Evolutionary conservation across 2,888 invertebrate genomes (phyloP).

Genomic region (Danaus chrysippus): DNA sequence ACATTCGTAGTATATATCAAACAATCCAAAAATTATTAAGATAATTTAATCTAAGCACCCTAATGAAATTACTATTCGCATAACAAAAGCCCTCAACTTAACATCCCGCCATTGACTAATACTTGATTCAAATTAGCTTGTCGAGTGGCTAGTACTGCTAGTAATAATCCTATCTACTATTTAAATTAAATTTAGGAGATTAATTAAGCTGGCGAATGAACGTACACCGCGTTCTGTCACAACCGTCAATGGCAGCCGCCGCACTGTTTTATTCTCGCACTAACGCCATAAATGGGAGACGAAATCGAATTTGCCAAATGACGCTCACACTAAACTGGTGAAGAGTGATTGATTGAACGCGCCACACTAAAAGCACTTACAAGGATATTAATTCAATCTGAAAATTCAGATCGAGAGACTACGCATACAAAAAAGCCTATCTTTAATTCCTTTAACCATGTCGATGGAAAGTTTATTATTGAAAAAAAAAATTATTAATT

Average conservation of each 20-base stretch:
- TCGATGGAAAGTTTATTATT: too few species aligned
- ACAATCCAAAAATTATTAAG: conserved; percentile 12
- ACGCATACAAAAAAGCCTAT: neutral
- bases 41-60: conserved; percentile 8
- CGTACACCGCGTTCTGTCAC: conserved; percentile 53
- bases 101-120: conserved; percentile 49
- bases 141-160: conserved; percentile 41
- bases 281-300: conserved; percentile 58
- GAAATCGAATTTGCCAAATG: conserved; percentile 74
- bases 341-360: conserved; percentile 70
- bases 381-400: conserved; percentile 58
- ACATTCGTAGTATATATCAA: conserved; percentile 30
- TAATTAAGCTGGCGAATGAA: conserved; percentile 60
- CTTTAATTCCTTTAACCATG: neutral
- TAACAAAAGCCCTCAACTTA: conserved; percentile 39
- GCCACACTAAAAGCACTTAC: conserved; percentile 57
- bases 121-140: conserved; percentile 51
- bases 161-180: conserved; percentile 52
- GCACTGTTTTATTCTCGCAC: conserved; percentile 67
- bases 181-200: conserved; percentile 71
- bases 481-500: too few species aligned
- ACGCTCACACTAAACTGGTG: conserved; percentile 69
- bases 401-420: conserved; percentile 49
- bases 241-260: conserved; percentile 66
- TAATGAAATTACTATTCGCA: conserved; percentile 15